These are phyloP conservation scores for Mesembrinibis cayennensis DNA, from an alignment of 2,113 vertebrate species.

Conservation along the genomic window DNA sequence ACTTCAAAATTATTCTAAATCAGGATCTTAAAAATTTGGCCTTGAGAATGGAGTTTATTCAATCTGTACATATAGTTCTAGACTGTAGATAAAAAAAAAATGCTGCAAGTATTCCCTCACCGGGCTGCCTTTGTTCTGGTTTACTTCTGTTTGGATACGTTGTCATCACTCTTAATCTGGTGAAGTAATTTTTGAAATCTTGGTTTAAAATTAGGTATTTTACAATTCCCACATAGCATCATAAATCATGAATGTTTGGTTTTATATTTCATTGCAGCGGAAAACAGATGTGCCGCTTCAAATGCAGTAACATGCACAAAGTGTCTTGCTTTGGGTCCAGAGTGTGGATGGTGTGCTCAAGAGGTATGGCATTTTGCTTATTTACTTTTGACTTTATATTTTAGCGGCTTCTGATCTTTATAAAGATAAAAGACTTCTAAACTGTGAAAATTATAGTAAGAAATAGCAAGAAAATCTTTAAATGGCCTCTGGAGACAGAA, in stretches of 20 bases:
- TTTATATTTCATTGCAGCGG: conserved; percentile 78
- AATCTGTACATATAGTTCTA: background rate
- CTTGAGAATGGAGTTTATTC: background rate
- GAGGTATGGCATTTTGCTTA: conserved; percentile 79
- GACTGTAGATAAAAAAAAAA: background rate
- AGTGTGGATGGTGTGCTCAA: conserved; percentile 95
- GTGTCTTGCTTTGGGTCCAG: conserved; percentile 88
- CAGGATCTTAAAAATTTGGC: background rate
- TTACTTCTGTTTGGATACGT: background rate
- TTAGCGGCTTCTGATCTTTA: background rate
- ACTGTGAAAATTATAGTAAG: conserved; percentile 17
- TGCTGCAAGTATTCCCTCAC: background rate
- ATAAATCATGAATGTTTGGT: conserved; percentile 32
- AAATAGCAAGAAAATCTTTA: conserved; percentile 35
- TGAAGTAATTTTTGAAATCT: conserved; percentile 38
- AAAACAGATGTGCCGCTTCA: conserved; percentile 83
- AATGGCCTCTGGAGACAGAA: conserved; percentile 35
- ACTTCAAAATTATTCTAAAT: background rate
- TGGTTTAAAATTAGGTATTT: conserved; percentile 48
- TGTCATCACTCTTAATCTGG: conserved; percentile 23
- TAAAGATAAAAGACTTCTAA: background rate
- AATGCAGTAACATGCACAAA: conserved; percentile 81
- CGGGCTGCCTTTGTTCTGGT: background rate
- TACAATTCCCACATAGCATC: background rate
- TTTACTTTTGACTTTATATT: background rate